Base-by-base conservation (phyloP, 2,797 vertebrate species). In the Borostomias antarcticus region DNA sequence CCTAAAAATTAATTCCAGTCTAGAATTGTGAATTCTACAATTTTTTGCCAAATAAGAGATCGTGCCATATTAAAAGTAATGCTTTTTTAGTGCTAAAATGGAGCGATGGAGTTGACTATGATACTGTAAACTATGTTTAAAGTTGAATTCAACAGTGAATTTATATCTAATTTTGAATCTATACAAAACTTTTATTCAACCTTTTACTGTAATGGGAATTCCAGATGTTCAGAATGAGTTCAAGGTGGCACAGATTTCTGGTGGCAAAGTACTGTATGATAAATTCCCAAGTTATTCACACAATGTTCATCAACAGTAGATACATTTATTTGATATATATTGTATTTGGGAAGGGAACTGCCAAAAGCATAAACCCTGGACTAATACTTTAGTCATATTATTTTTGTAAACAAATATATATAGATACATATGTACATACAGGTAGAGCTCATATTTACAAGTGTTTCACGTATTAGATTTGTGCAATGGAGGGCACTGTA, bases 11-110 rank as follows among this genome's bases (percentile, higher is more conserved):
- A 54, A 52, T 45, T 61, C 26, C 15, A 60, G 19, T 57, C 30
- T 60, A 72, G 11, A 45, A 68, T 35, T 53, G 54, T 51, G 21
- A 48, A 62, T 53, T 33, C 58, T 59, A 65, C 59, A 72, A 53
- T 62, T 73, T n/a, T 65, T 71, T 79, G 77, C 75, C 79, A 84
- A 83, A 83, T 69, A 66, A 67, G 65, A 65, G 73, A 73, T 66
- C 53, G 80, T 88, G 83, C 85, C 80, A 85, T 70, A 81, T 66
- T 32, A 66, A 58, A 50, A 48, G 25, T 69, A 52, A 65, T 52
- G 48, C 17, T 70, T 75, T 45, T 72, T 64, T 67, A 47, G 58
- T 61, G 26, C 25, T 30, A 1, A 59, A 17, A 59, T 19, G 13
- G 29, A 54, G 8, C 32, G 17, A 8, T 32, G 30, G 43, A 52